phyloP scores from a whole-genome alignment of 2,797 vertebrate genomes.

The Anguilla pacifica region DNA sequence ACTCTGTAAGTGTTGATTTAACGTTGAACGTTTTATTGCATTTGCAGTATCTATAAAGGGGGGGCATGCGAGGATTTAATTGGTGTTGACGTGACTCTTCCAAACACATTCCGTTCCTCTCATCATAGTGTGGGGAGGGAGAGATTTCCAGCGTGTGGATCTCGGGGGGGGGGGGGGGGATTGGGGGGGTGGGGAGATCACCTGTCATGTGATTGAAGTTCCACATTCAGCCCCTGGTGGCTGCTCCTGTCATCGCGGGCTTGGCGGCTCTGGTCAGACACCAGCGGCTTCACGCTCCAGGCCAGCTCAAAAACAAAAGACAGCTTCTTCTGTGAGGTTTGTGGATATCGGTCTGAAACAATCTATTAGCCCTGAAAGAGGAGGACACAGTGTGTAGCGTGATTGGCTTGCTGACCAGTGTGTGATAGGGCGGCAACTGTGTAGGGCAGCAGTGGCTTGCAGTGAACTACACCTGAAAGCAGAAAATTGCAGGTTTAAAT shows the following conservation, averaged over 20 bases:
- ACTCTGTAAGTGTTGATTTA: no score
- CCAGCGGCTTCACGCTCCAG: conserved; percentile 25
- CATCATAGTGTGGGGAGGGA: neutral
- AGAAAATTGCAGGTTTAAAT: neutral
- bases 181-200: conserved; percentile 24
- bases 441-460: neutral
- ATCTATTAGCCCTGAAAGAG: neutral
- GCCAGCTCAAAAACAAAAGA: neutral
- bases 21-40: no score
- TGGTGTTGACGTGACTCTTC: conserved; percentile 39
- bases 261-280: conserved; percentile 20
- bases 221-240: neutral
- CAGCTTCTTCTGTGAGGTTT: neutral
- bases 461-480: neutral
- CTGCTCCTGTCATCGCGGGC: conserved; percentile 30
- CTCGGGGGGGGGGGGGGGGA: neutral
- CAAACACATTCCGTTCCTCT: conserved; percentile 20
- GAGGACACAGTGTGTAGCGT: neutral
- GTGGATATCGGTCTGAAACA: neutral
- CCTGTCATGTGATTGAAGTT: neutral
- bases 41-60: neutral
- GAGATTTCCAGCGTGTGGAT: neutral
- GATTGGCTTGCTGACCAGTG: neutral
- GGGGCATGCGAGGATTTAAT: conserved; percentile 38
- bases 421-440: neutral